phyloP scores from a whole-genome alignment of 2,797 vertebrate genomes.

The Thunnus albacares region DNA sequence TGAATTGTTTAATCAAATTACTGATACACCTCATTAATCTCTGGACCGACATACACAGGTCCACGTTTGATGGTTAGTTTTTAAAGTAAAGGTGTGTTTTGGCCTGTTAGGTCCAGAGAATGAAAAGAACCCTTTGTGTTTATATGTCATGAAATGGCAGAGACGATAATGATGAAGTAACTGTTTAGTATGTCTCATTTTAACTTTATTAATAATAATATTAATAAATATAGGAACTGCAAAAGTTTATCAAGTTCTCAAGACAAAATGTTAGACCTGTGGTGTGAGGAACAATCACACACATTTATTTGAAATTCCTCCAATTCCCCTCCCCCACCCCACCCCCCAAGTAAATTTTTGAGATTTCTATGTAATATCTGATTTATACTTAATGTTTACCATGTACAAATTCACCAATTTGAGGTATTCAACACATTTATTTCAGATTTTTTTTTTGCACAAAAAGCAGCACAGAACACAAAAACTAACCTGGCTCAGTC shows the following conservation, averaged over 20 bases:
- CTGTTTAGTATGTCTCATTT: background rate
- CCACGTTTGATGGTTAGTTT: background rate
- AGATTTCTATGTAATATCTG: too few relatives aligned
- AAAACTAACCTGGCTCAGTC: background rate
- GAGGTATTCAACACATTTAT: background rate
- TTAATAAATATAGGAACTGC: background rate
- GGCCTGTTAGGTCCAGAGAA: background rate
- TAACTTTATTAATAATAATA: too few relatives aligned
- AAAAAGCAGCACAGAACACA: background rate
- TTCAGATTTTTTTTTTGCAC: background rate
- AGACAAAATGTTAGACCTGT: background rate
- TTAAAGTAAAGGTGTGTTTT: background rate
- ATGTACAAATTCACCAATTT: too few relatives aligned
- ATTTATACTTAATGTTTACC: too few relatives aligned
- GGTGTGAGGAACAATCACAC: too few relatives aligned
- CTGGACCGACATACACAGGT: background rate
- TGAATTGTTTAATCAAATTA: slow-evolving; percentile 18
- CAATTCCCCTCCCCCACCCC: too few relatives aligned
- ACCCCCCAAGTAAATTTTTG: too few relatives aligned
- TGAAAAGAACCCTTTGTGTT: background rate
- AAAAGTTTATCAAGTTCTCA: background rate
- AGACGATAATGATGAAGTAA: background rate
- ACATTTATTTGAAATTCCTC: too few relatives aligned
- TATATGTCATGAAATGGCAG: background rate
- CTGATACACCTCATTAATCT: slow-evolving; percentile 23